Conservation (phyloP, 2,113 vertebrate species). For the Myanophis thanlyinensis region DNA sequence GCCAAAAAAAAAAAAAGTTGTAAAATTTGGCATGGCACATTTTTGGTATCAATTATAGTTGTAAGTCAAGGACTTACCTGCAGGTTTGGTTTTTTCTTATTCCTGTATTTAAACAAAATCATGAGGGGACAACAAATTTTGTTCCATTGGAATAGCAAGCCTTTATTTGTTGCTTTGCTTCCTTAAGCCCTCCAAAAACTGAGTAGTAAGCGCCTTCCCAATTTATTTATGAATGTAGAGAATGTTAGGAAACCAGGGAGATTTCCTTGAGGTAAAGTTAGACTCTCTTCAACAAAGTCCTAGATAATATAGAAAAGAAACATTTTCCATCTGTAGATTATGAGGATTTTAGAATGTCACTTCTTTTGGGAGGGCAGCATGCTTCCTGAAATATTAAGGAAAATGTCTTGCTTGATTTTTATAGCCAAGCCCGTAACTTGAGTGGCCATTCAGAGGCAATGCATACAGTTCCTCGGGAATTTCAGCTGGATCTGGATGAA, state of each 20-base stretch:
- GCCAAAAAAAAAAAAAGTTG: background rate
- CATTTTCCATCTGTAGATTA: background rate
- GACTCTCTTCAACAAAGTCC: background rate
- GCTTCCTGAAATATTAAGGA: background rate
- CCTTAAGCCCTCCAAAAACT: background rate
- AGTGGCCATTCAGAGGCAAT: conserved; percentile 80
- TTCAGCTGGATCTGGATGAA: conserved; percentile 96
- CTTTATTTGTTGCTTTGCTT: background rate
- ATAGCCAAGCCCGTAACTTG: conserved; percentile 88
- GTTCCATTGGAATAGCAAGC: background rate
- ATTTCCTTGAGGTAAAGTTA: background rate
- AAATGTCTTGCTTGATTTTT: conserved; percentile 47
- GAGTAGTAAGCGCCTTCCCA: background rate
- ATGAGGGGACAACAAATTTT: background rate
- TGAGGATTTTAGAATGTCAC: background rate
- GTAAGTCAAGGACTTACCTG: background rate
- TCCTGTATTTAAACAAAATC: background rate
- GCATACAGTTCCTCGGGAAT: conserved; percentile 87
- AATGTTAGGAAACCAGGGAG: background rate
- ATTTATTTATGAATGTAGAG: background rate
- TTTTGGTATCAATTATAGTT: background rate
- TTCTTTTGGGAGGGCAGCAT: background rate
- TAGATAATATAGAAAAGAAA: background rate
- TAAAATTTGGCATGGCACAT: background rate
- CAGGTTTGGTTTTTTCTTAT: background rate